These are phyloP conservation scores for Bufotes viridis DNA, from an alignment of 2,797 vertebrate genomes.

Conservation along the genomic window DNA sequence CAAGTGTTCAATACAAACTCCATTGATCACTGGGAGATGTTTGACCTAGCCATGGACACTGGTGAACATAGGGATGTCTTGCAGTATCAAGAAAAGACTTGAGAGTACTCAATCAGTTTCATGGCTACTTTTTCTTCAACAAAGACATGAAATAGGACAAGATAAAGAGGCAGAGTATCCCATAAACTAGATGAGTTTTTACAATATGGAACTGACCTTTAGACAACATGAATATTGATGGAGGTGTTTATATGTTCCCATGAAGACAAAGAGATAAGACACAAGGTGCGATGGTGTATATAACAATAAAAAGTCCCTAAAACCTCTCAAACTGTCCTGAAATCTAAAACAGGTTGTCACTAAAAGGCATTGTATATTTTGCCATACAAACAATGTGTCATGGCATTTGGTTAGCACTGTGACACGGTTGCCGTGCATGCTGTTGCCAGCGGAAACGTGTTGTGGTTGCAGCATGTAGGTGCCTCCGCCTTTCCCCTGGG, in stretches of 20 bases:
- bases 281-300: neutral
- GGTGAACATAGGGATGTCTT: slow-evolving; percentile 8
- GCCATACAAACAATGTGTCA: neutral
- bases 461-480: too few relatives aligned
- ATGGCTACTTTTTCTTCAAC: slow-evolving; percentile 12
- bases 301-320: neutral
- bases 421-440: too few relatives aligned
- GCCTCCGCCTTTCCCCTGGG: too few relatives aligned
- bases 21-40: slow-evolving; percentile 55
- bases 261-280: slow-evolving; percentile 18
- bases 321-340: neutral
- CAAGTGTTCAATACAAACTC: slow-evolving; percentile 47
- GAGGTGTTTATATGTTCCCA: slow-evolving; percentile 5
- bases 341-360: neutral
- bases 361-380: neutral
- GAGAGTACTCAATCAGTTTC: slow-evolving; percentile 42
- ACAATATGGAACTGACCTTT: slow-evolving; percentile 20
- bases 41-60: slow-evolving; percentile 27
- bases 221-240: slow-evolving; percentile 14
- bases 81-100: slow-evolving; percentile 13
- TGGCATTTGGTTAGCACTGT: too few relatives aligned
- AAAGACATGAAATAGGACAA: slow-evolving; percentile 43
- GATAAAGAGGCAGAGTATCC: slow-evolving; percentile 6
- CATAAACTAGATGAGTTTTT: slow-evolving; percentile 42
- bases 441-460: too few relatives aligned